These are phyloP conservation scores for Gasteruption jaculator DNA, from an alignment of 2,888 invertebrate genomes.

Conservation along the genomic window DNA sequence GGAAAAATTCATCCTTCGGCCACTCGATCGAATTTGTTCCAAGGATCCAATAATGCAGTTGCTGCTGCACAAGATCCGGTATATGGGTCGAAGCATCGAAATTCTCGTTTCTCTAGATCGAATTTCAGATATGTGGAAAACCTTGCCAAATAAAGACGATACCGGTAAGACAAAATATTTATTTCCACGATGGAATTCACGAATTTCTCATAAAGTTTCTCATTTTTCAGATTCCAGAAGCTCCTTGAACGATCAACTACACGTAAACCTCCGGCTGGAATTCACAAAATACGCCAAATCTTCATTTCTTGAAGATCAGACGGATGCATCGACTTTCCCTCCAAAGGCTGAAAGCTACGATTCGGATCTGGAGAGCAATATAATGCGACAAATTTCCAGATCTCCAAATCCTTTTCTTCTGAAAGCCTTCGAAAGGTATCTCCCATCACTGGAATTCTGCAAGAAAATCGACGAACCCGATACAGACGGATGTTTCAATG, in stretches of 20 bases:
- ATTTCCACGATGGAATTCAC: no score
- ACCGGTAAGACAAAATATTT: conserved; percentile 28
- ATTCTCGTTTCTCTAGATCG: conserved; percentile 45
- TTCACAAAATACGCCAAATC: conserved; percentile 31
- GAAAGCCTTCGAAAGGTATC: conserved; percentile 51
- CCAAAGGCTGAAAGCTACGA: conserved; percentile 17
- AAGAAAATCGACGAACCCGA: conserved; percentile 21
- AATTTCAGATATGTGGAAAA: conserved; percentile 44
- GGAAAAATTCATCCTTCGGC: no score
- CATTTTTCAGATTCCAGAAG: conserved; percentile 32
- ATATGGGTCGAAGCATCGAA: conserved; percentile 48
- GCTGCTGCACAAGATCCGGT: conserved; percentile 39
- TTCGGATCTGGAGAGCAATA: conserved; percentile 33
- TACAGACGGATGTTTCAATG: no score
- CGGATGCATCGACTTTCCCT: conserved; percentile 23
- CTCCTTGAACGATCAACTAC: conserved; percentile 38
- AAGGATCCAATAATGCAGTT: conserved; percentile 44
- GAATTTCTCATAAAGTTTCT: no score
- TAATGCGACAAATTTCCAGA: conserved; percentile 36
- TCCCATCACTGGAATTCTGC: conserved; percentile 33
- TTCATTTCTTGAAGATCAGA: conserved; percentile 13
- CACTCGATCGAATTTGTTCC: conserved; percentile 29
- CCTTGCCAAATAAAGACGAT: conserved; percentile 30
- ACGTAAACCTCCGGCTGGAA: conserved; percentile 33
- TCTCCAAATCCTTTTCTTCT: conserved; percentile 50